These are phyloP conservation scores for Xiphophorus birchmanni DNA, from an alignment of 2,797 vertebrate species.

Conservation along the genomic window DNA sequence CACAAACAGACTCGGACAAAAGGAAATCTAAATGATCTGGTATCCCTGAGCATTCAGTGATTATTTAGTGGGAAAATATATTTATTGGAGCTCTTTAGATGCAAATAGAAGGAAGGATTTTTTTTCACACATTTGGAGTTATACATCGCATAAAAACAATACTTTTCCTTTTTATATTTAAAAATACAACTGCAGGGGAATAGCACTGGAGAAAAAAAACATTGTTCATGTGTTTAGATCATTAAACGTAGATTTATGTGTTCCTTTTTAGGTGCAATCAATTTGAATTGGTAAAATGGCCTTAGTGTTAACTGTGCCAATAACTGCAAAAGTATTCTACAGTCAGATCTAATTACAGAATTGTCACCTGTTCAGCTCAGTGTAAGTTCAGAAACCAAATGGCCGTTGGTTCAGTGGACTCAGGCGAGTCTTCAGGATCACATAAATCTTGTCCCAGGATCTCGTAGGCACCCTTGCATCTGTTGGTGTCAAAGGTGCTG, in stretches of 20 bases:
- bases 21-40: neutral
- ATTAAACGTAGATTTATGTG: neutral
- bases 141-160: neutral
- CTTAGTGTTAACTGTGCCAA: neutral
- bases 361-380: neutral
- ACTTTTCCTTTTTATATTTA: neutral
- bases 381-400: neutral
- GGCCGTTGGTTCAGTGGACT: neutral
- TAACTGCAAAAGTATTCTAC: neutral
- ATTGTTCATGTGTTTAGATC: neutral
- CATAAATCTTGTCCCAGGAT: neutral
- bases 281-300: neutral
- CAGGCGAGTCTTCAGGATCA: neutral
- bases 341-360: neutral
- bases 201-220: neutral
- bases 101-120: no score
- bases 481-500: neutral
- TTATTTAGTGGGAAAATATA: neutral
- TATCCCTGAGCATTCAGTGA: neutral
- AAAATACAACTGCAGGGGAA: neutral
- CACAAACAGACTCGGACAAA: neutral
- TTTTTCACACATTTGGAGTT: neutral
- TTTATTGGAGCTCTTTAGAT: no score
- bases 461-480: neutral
- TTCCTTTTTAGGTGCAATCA: neutral